A percentile compares a stretch with the other conserved stretches of the same genome.
Conservation (phyloP, 2,113 vertebrate species). For the Macheiramphus alcinus region DNA sequence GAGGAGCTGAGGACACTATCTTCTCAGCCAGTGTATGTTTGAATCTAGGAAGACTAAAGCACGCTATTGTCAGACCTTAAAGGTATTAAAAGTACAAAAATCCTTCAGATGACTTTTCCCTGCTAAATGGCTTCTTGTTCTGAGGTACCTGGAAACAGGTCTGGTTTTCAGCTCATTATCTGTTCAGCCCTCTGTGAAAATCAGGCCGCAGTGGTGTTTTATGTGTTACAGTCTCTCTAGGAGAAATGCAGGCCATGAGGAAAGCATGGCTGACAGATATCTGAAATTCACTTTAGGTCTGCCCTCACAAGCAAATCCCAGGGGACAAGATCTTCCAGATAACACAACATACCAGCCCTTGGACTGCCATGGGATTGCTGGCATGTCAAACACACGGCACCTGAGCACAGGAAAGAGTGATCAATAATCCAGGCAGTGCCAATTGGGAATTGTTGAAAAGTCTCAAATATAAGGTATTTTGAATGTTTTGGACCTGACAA, state of each 20-base stretch:
- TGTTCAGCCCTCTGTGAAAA: neutral
- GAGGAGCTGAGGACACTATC: neutral
- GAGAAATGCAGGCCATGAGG: neutral
- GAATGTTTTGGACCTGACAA: neutral
- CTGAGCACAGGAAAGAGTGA: neutral
- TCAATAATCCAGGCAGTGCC: neutral
- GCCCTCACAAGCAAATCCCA: neutral
- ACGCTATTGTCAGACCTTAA: neutral
- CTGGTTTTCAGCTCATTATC: neutral
- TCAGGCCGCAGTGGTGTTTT: neutral
- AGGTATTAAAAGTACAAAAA: neutral
- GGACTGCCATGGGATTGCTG: neutral
- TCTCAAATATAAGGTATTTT: neutral
- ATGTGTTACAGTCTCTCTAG: neutral
- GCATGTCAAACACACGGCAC: neutral
- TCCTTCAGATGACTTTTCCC: neutral
- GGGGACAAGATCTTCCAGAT: neutral
- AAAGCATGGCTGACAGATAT: neutral
- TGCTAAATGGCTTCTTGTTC: neutral
- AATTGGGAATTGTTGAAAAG: neutral
- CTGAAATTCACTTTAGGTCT: neutral
- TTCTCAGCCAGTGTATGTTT: neutral
- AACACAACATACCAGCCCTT: accelerated
- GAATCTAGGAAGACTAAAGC: neutral
- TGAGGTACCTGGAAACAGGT: neutral